Evolutionary conservation across 2,113 vertebrate genomes (phyloP).

Genomic region (Puffinus mauretanicus): DNA sequence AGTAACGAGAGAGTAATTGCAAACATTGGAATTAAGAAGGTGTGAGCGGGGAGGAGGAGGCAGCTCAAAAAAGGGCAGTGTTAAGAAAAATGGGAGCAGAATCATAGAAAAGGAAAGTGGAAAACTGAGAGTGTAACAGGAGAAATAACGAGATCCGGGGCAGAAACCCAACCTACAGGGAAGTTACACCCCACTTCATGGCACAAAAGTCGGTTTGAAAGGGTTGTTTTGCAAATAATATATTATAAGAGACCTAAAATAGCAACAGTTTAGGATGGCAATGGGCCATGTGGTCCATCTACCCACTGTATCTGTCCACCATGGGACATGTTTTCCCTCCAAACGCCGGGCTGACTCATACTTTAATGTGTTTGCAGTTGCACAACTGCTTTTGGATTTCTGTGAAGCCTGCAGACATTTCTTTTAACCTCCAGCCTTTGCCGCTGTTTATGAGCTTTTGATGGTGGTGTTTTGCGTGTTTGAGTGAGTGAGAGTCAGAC

Average conservation of each 20-base stretch:
- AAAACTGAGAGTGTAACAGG: not conserved
- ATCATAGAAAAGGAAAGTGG: not conserved
- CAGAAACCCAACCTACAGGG: not conserved
- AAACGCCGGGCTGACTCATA: slow-evolving; percentile 3
- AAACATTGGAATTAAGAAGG: not conserved
- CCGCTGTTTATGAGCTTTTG: not conserved
- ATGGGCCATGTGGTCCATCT: not conserved
- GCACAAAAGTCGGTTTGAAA: not conserved
- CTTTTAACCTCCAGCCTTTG: not conserved
- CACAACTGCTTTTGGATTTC: slow-evolving; percentile 34
- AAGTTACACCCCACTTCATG: not conserved
- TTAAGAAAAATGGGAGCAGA: not conserved
- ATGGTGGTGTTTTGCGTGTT: not conserved
- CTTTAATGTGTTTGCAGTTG: slow-evolving; percentile 21
- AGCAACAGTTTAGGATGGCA: not conserved
- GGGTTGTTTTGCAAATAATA: not conserved
- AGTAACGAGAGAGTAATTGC: not conserved
- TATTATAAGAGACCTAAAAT: not conserved
- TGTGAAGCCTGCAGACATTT: not conserved
- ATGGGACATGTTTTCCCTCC: not conserved
- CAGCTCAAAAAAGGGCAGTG: not conserved
- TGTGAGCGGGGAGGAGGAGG: not conserved
- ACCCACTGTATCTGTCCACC: not conserved
- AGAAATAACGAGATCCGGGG: not conserved
- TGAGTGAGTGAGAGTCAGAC: not conserved